phyloP scores from a whole-genome alignment of 2,797 vertebrate genomes.

The Spinus pinus region DNA sequence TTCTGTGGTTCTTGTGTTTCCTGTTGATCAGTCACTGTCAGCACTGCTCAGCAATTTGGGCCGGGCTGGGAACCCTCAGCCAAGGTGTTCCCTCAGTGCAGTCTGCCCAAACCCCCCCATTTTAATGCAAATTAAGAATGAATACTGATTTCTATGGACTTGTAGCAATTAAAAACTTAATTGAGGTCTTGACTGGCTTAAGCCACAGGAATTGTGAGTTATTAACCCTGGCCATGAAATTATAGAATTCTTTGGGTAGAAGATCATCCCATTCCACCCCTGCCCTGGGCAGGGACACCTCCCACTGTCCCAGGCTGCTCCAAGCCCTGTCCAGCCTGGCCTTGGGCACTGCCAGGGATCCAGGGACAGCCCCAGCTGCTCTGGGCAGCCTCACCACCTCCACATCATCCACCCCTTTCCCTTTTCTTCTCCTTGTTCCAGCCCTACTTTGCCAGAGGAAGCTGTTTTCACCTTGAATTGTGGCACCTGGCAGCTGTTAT shows the following conservation, averaged over 20 bases:
- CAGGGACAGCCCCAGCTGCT: neutral
- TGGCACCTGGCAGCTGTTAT: neutral
- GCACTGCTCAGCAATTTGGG: neutral
- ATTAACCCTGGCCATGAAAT: neutral
- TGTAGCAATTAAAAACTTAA: neutral
- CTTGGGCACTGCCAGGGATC: neutral
- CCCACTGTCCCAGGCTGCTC: rapidly evolving
- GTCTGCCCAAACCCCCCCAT: rapidly evolving
- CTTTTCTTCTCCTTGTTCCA: neutral
- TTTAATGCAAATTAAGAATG: neutral
- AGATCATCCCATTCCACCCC: rapidly evolving
- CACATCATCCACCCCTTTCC: neutral
- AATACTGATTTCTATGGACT: neutral
- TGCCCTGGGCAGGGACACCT: neutral
- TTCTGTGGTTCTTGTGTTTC: neutral
- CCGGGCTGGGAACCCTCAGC: neutral
- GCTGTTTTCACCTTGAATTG: neutral
- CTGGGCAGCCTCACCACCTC: neutral
- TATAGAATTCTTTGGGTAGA: neutral
- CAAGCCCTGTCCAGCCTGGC: rapidly evolving
- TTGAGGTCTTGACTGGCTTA: neutral
- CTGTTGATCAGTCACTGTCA: neutral
- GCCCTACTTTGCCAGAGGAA: neutral
- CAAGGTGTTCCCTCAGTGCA: neutral
- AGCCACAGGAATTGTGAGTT: neutral